Conservation (phyloP, 2,888 invertebrate species). For the Watsonalla cultraria region DNA sequence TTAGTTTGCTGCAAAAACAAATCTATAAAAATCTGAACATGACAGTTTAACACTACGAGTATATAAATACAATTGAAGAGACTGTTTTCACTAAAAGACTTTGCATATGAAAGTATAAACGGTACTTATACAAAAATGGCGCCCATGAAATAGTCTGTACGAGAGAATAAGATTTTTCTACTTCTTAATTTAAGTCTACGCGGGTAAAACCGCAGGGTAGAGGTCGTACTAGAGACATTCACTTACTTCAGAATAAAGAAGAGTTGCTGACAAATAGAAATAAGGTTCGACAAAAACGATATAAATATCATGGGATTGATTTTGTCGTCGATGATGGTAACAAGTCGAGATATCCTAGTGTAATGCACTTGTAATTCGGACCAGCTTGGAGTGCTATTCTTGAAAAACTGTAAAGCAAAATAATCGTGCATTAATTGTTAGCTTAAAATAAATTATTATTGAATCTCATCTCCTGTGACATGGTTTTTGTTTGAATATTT, state of each 20-base stretch:
- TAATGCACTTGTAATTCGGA: conserved; percentile 79
- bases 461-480: too few relatives aligned
- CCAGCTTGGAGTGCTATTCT: conserved; percentile 52
- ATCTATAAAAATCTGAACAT: too few relatives aligned
- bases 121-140: not conserved
- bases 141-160: too few relatives aligned
- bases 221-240: not conserved
- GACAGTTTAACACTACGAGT: too few relatives aligned
- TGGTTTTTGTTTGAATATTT: too few relatives aligned
- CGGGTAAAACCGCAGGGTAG: too few relatives aligned
- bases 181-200: too few relatives aligned
- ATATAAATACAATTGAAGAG: too few relatives aligned
- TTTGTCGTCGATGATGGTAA: conserved; percentile 73
- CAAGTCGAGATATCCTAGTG: conserved; percentile 73
- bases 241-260: conserved; percentile 80
- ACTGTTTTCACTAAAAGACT: too few relatives aligned
- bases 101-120: not conserved
- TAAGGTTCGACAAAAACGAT: conserved; percentile 80
- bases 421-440: too few relatives aligned
- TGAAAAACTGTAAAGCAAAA: conserved; percentile 8
- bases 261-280: conserved; percentile 81
- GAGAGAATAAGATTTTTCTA: too few relatives aligned
- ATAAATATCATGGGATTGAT: conserved; percentile 78
- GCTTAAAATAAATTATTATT: too few relatives aligned
- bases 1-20: not conserved